A percentile compares a stretch with the other conserved stretches of the same genome.
Evolutionary conservation across 1,140 invertebrate genomes (phyloP).

Genomic region (Chironomus striatipennis): DNA sequence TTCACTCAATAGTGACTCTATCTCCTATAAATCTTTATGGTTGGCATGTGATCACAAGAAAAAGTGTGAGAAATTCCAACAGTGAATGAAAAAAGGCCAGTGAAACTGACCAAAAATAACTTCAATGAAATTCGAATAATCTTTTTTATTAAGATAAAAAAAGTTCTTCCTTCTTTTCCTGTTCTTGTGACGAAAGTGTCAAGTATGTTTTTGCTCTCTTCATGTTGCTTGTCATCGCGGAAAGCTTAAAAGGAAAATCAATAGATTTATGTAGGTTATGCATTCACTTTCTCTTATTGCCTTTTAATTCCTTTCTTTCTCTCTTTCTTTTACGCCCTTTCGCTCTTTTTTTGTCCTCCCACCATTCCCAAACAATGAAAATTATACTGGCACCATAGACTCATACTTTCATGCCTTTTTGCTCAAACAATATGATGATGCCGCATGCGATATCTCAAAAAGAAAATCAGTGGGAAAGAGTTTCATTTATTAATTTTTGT

Average conservation of each 20-base stretch:
- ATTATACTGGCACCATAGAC: neutral
- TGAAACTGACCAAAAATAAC: too few relatives aligned
- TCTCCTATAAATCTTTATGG: too few relatives aligned
- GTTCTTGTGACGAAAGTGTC: too few relatives aligned
- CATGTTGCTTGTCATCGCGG: neutral
- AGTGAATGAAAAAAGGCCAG: too few relatives aligned
- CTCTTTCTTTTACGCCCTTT: neutral
- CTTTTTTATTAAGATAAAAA: too few relatives aligned
- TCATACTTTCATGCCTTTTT: too few relatives aligned
- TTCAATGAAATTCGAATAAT: too few relatives aligned
- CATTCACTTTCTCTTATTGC: slow-evolving; percentile 16
- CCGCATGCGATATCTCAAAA: slow-evolving; percentile 17
- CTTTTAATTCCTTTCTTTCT: slow-evolving; percentile 9
- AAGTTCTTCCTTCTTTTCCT: too few relatives aligned
- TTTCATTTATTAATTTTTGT: slow-evolving; percentile 23
- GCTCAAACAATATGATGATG: neutral
- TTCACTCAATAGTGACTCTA: too few relatives aligned
- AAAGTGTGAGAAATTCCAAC: too few relatives aligned
- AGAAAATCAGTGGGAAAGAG: neutral
- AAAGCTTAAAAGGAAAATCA: neutral
- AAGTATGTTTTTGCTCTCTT: neutral
- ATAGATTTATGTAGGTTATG: slow-evolving; percentile 17
- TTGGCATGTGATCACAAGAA: too few relatives aligned
- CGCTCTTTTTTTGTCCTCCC: neutral
- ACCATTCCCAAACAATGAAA: neutral